Percentiles rank a stretch among this genome's conserved stretches.
These are phyloP conservation scores for Pseudomugil gertrudae DNA, from an alignment of 2,797 vertebrate genomes.

Conservation along the genomic window DNA sequence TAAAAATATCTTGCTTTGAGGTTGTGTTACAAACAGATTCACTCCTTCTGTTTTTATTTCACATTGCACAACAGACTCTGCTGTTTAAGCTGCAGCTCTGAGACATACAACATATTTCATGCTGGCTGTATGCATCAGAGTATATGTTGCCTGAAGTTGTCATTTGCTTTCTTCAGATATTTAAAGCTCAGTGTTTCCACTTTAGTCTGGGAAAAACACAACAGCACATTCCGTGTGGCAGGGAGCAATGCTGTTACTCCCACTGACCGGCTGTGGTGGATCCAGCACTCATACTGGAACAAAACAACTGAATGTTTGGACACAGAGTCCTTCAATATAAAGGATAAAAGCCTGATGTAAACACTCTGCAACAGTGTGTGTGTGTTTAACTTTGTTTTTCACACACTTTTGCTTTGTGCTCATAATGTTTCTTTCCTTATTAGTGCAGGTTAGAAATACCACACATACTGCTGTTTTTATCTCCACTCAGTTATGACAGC, in stretches of 20 bases:
- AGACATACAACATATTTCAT: neutral
- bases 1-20: neutral
- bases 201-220: slow-evolving; percentile 19
- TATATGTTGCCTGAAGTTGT: slow-evolving; percentile 8
- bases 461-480: neutral
- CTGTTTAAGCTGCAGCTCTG: no score
- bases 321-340: slow-evolving; percentile 1
- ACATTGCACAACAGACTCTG: no score
- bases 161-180: slow-evolving; percentile 1
- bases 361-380: neutral
- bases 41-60: no score
- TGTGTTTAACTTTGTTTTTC: neutral
- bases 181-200: slow-evolving; percentile 13
- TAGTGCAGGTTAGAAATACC: neutral
- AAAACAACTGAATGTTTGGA: slow-evolving; percentile 28
- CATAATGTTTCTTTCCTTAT: neutral
- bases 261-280: slow-evolving; percentile 36
- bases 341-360: neutral
- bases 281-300: slow-evolving; percentile 44
- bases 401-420: neutral
- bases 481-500: neutral
- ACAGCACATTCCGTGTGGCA: slow-evolving; percentile 33
- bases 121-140: neutral
- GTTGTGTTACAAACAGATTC: neutral
- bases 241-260: slow-evolving; percentile 40